Base-by-base conservation (phyloP, 2,797 vertebrate species). In the Takifugu ocellatus region DNA sequence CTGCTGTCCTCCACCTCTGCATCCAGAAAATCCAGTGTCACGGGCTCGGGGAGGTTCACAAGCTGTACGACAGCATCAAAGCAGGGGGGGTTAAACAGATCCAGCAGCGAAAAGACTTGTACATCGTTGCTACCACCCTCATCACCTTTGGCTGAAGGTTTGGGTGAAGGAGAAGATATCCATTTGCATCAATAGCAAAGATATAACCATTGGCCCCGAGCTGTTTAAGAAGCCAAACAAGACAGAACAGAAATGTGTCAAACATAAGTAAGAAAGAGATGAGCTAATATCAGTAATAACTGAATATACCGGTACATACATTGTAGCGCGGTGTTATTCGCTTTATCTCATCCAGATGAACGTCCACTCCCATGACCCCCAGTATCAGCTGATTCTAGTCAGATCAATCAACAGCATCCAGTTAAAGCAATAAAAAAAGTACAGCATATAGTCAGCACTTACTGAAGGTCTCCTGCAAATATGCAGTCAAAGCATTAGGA, bases 351-450 rank as follows among this genome's bases (percentile, higher is more conserved):
- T 95, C 94, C 55, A 99, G 92, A 81, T 97, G 94, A 60, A 99
- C 95, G 0, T 99, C 97, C 0, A 99, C 95, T 52, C 96, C 97
- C 95, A 99, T 98, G 66, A 99, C 97, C 0, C 97, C 97, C 57
- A 99, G 88, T 81, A 99, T 97, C 63, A 99, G 92, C 90, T 99
- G 97, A 87, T 98, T 99, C 95, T 99, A 88, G 1, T 51, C 21
- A 59, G 56, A 65, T n/a, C 3, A 75, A 36, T 51, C 15, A 59
- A 25, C 25, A 49, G 59, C 5, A 57, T 9, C 2, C 5, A 24
- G 8, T 46, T 45, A 43, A n/a, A 60, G 1, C 2, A 36, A 50
- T 24, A 10, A 1, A 9, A 47, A 33, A 10, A 33, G 21, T 21
- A 21, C 21, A 21, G 7, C 1, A 33, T 33, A 33, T 33, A 33